phyloP scores from a whole-genome alignment of 2,888 invertebrate species.

The Tenthredo livida region DNA sequence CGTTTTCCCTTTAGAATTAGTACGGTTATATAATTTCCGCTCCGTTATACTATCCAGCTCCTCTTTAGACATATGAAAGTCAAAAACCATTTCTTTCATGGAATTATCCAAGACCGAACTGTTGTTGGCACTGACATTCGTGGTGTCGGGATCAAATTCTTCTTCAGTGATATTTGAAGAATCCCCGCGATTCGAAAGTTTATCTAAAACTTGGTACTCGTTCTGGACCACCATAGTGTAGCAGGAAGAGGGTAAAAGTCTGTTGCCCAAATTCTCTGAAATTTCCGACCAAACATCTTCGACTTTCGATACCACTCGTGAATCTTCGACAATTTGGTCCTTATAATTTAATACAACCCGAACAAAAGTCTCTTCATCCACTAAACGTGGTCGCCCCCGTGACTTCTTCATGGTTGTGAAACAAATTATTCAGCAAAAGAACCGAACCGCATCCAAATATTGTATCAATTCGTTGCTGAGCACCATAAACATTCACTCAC shows the following conservation, averaged over 20 bases:
- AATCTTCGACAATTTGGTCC: not conserved
- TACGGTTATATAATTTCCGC: not conserved
- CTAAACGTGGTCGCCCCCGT: not conserved
- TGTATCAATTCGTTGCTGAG: too few relatives aligned
- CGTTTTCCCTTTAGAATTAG: constrained; percentile 3
- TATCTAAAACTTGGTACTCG: not conserved
- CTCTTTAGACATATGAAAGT: constrained; percentile 9
- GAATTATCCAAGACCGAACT: not conserved
- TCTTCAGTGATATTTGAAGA: not conserved
- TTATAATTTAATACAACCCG: not conserved
- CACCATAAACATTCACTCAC: too few relatives aligned
- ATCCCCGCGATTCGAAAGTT: not conserved
- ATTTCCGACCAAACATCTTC: constrained; percentile 7
- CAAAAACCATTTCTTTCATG: not conserved
- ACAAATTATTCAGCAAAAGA: too few relatives aligned
- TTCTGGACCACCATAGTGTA: not conserved
- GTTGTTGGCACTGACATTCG: not conserved
- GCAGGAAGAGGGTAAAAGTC: not conserved
- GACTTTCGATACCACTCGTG: not conserved
- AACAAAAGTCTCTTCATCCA: constrained; percentile 7
- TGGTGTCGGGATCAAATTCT: not conserved
- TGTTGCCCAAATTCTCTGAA: not conserved
- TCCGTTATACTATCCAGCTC: not conserved
- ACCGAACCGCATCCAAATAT: too few relatives aligned
- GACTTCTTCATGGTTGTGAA: not conserved